Base-by-base conservation (phyloP, 2,113 vertebrate species). In the Pavo muticus region DNA sequence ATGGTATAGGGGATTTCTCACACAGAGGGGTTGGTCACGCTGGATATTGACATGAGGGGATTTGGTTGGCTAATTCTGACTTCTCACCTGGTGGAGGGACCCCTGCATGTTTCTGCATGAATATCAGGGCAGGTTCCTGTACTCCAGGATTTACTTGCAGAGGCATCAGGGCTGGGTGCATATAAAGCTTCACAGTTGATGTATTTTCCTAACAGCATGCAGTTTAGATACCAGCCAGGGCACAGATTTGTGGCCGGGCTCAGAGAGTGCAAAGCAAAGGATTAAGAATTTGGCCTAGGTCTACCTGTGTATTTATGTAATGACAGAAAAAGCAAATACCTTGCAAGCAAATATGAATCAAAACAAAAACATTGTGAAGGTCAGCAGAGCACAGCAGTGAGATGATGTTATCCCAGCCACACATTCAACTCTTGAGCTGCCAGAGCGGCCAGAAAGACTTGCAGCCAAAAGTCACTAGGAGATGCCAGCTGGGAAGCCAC, bases 401-500 rank as follows among this genome's bases (percentile, higher is more conserved):
- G 73, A 95, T 74, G 69, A 88, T 91, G 73, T 83, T 90, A 87
- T 74, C 80, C 84, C 83, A 91, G 83, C 76, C 85, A 69, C 94
- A 94, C 48, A 0, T 78, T 88, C 82, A 81, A 82, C 40, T 81
- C 60, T 57, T 56, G 54, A 87, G 68, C 86, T 95, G 85, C 92
- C 81, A 39, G 39, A 78, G 24, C 2, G 1, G 73, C 84, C 84
- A 89, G 50, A 79, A 86, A 56, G 54, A 87, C 61, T 80, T 67
- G 14, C 9, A 1, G 91, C 84, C 93, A 90, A 92, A 92, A 82
- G 82, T 64, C 61, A 70, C 57, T 50, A 94, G 94, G 89, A 86
- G 86, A 87, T 95, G 94, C 96, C 96, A 97, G 91, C 93, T 90
- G 90, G 72, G 90, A 97, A 97, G 90, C 93, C 92, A 94, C 94